Conservation (phyloP, 2,888 invertebrate genomes). For the Drosophila putrida region DNA sequence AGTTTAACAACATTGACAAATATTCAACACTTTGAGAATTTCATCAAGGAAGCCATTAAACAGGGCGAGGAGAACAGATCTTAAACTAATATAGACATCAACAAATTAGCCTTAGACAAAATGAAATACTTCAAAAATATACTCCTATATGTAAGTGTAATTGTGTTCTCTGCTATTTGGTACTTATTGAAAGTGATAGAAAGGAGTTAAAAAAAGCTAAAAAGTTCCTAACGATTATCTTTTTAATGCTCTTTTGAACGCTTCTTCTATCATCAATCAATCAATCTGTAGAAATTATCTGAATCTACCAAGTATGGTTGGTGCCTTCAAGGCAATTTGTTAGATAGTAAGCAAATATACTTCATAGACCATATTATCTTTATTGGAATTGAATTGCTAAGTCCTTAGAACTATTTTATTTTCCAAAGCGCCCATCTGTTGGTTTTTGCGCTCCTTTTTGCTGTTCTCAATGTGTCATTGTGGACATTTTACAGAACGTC, state of each 20-base stretch:
- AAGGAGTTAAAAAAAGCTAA: background rate
- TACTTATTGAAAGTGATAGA: background rate
- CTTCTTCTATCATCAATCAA: no score
- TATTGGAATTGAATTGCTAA: background rate
- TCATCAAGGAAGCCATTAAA: constrained; percentile 46
- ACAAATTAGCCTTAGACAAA: background rate
- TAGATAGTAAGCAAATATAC: background rate
- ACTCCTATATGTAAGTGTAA: background rate
- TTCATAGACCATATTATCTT: background rate
- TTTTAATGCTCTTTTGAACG: no score
- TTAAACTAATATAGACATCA: constrained; percentile 17
- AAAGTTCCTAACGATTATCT: no score
- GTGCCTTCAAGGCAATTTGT: no score
- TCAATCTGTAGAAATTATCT: no score
- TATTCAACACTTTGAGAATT: constrained; percentile 53
- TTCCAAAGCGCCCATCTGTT: background rate
- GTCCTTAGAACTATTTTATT: background rate
- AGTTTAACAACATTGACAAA: constrained; percentile 66
- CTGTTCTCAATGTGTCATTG: constrained; percentile 65
- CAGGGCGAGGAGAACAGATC: constrained; percentile 38
- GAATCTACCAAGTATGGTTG: no score
- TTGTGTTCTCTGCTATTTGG: background rate
- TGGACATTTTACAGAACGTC: constrained; percentile 74
- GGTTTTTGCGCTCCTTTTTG: background rate
- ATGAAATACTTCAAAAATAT: background rate